Base-by-base conservation (phyloP, 2,113 vertebrate species). In the Gallinago paraguaiae region DNA sequence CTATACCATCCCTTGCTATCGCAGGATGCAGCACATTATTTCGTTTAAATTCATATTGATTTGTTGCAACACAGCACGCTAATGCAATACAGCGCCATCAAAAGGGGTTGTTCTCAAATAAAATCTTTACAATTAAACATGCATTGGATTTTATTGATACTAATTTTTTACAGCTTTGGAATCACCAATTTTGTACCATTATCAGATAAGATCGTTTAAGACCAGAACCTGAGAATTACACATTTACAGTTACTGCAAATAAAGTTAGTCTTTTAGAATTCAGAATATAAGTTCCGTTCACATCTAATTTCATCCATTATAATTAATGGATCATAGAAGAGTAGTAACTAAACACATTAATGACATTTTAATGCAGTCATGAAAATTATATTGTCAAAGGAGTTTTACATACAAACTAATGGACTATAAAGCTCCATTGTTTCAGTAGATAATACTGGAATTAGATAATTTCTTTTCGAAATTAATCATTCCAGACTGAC, bases 301-400 rank as follows among this genome's bases (percentile, higher is more conserved):
- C 20, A 84, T 28, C 46, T 64, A 48, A 75, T 89, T 94, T 83
- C 54, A 68, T 60, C 69, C 63, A 37, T 31, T 88, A 54, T 41
- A 92, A 95, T 59, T 95, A 95, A 92, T 51, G 65, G 57, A 71
- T 90, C 74, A 91, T 30, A 85, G 86, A 95, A 79, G 65, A 92
- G 74, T 37, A 91, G 84, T 84, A 84, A 94, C 76, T 85, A 87
- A 95, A 95, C 28, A 89, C 74, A 71, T 76, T 79, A 92, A 92
- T 71, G 70, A 61, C 24, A 69, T 90, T 94, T 87, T 76, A 89
- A 87, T 59, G 74, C 10, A 82, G 70, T 51, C 78, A 65, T 72
- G 43, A 86, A 82, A 92, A 82, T 76, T 71, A 81, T 63, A 92
- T 82, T 57, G 64, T 84, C 37, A 45, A 22, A 93, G 60, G 54